Conservation (phyloP, 2,113 vertebrate genomes). For the Passer montanus region DNA sequence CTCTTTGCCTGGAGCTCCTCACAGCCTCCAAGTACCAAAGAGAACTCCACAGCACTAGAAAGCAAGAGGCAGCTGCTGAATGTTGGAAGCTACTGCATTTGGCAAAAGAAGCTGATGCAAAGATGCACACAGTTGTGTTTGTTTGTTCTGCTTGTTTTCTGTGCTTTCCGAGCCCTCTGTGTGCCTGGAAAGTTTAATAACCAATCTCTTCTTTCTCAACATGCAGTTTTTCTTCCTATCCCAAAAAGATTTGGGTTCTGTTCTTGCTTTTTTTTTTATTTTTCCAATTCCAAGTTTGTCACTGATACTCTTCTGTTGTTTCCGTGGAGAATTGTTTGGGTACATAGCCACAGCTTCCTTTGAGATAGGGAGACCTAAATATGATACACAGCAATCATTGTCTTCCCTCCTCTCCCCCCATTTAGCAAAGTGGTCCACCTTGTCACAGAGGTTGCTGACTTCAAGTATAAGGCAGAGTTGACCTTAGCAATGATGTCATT, state of each 20-base stretch:
- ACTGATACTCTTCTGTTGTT: not conserved
- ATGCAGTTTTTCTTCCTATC: constrained; percentile 59
- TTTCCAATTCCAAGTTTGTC: constrained; percentile 28
- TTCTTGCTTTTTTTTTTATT: constrained; percentile 32
- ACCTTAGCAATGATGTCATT: not conserved
- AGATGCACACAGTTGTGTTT: constrained; percentile 67
- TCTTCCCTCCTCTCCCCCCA: not conserved
- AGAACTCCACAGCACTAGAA: constrained; percentile 64
- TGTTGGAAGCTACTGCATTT: constrained; percentile 71
- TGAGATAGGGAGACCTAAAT: not conserved
- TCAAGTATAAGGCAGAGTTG: not conserved
- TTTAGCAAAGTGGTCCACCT: not conserved
- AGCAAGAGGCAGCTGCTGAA: constrained; percentile 69
- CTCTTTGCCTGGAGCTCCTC: constrained; percentile 67
- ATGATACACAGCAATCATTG: not conserved
- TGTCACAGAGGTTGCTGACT: not conserved
- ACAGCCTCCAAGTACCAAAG: constrained; percentile 68
- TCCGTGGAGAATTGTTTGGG: not conserved
- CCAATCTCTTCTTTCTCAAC: constrained; percentile 52
- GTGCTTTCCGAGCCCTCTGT: constrained; percentile 63
- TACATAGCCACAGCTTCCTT: not conserved
- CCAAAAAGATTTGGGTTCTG: constrained; percentile 46
- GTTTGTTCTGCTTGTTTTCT: constrained; percentile 70
- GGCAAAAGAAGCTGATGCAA: constrained; percentile 68
- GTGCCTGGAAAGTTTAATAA: constrained; percentile 65